A percentile compares a stretch with the other conserved stretches of the same genome.
These are phyloP conservation scores for Garrulus glandarius DNA, from an alignment of 2,797 vertebrate genomes.

Conservation along the genomic window DNA sequence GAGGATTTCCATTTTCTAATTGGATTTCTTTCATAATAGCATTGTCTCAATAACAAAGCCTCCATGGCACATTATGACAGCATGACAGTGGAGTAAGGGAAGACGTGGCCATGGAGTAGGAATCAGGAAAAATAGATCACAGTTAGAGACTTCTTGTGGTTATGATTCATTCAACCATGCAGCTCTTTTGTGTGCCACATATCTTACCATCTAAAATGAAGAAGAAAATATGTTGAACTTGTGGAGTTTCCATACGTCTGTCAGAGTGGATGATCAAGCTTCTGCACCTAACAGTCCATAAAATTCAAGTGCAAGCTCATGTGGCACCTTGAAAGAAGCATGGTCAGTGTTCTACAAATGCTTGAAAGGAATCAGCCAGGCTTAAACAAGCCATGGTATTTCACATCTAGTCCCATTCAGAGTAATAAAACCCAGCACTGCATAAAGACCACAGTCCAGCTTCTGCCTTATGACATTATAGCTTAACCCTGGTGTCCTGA, in stretches of 20 bases:
- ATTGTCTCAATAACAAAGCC: not conserved
- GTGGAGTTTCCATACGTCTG: not conserved
- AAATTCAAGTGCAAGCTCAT: not conserved
- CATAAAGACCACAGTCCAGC: not conserved
- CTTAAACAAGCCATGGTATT: not conserved
- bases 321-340: not conserved
- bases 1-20: not conserved
- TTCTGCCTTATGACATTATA: not conserved
- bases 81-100: not conserved
- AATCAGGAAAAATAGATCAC: not conserved
- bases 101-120: not conserved
- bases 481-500: not conserved
- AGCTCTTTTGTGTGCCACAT: not conserved
- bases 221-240: not conserved
- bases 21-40: not conserved
- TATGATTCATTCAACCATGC: not conserved
- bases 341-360: not conserved
- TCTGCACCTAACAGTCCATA: not conserved
- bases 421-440: not conserved
- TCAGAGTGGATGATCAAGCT: not conserved
- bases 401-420: not conserved
- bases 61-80: not conserved
- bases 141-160: not conserved
- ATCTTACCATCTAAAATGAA: slow-evolving; percentile 2
- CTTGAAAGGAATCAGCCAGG: not conserved